Percentiles rank a stretch among this genome's conserved stretches.
Conservation (phyloP, 1,140 invertebrate genomes). For the Drosophila punjabiensis region DNA sequence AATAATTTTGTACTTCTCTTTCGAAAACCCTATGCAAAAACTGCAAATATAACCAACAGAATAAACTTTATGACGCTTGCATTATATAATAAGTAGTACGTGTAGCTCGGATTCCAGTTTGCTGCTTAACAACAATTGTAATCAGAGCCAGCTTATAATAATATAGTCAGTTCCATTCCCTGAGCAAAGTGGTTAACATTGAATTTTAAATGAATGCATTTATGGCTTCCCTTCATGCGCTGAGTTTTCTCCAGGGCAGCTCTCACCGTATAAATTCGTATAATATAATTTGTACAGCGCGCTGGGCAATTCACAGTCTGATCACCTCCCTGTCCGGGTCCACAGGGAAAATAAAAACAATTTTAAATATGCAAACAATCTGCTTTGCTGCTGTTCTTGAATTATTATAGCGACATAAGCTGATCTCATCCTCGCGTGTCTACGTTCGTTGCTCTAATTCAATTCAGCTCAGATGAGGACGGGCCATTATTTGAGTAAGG, state of each 20-base stretch:
- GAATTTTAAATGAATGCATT: constrained; percentile 74
- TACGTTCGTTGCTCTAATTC: constrained; percentile 37
- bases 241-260: constrained; percentile 20
- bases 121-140: constrained; percentile 43
- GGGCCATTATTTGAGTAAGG: constrained; percentile 37
- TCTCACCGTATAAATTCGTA: constrained; percentile 5
- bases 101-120: constrained; percentile 25
- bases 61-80: background rate
- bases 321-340: constrained; percentile 19
- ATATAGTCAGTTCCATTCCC: constrained; percentile 29
- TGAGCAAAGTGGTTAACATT: constrained; percentile 69
- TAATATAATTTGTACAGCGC: constrained; percentile 17
- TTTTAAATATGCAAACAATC: constrained; percentile 39
- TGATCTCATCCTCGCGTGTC: constrained; percentile 33
- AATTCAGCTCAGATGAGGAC: constrained; percentile 42
- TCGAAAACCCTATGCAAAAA: background rate
- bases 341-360: constrained; percentile 21
- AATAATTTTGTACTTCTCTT: background rate
- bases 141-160: constrained; percentile 32
- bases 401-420: constrained; percentile 17
- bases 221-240: constrained; percentile 65
- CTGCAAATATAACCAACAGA: background rate
- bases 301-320: constrained; percentile 29
- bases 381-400: constrained; percentile 38
- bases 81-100: constrained; percentile 14